Percentiles rank a stretch among this genome's conserved stretches.
phyloP scores from a whole-genome alignment of 2,113 vertebrate genomes.

The Lophotis ruficrista region DNA sequence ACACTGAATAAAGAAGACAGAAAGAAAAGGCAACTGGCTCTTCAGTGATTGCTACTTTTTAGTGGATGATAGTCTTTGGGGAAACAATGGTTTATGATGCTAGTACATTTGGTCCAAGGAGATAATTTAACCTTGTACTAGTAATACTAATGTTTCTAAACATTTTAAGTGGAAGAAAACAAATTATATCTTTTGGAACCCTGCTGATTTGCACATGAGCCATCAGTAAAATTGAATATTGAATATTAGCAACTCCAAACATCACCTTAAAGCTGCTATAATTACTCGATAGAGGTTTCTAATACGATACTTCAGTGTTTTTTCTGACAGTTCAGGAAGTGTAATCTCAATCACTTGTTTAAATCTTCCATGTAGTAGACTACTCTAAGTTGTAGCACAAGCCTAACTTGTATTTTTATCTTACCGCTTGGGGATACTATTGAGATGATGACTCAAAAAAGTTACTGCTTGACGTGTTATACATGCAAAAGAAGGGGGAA shows the following conservation, averaged over 20 bases:
- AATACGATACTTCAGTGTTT: neutral
- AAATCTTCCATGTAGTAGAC: neutral
- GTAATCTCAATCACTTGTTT: neutral
- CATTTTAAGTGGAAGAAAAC: neutral
- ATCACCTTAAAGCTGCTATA: neutral
- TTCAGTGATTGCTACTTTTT: neutral
- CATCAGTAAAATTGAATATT: neutral
- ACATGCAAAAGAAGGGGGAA: neutral
- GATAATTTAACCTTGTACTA: neutral
- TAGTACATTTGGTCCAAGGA: neutral
- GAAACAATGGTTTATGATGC: neutral
- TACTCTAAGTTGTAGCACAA: neutral
- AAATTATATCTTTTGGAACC: neutral
- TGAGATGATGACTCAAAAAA: neutral
- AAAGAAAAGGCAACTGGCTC: neutral
- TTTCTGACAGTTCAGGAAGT: neutral
- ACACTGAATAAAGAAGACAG: neutral
- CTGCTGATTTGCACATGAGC: neutral
- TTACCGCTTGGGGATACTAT: neutral
- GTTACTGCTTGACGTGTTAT: neutral
- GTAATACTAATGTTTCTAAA: neutral
- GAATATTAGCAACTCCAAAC: neutral
- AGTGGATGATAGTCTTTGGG: neutral
- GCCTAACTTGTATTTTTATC: neutral
- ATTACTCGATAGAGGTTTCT: neutral